phyloP scores from a whole-genome alignment of 2,797 vertebrate genomes.

The Chelmon rostratus region DNA sequence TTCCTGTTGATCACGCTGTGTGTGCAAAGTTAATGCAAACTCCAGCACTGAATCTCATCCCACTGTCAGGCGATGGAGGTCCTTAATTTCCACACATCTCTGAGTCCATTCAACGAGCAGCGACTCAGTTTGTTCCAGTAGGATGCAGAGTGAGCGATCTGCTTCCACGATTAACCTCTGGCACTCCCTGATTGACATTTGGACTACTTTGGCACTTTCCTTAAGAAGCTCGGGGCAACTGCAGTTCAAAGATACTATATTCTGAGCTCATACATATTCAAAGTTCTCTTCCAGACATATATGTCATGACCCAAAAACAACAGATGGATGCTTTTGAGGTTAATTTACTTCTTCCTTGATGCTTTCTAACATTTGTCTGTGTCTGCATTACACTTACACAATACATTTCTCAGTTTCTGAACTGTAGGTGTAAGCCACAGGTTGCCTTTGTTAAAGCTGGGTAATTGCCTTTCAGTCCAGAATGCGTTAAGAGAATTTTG shows the following conservation, averaged over 20 bases:
- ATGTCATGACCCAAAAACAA: conserved; percentile 12
- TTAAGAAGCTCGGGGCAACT: conserved; percentile 18
- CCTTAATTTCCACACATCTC: conserved; percentile 11
- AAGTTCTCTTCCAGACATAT: neutral
- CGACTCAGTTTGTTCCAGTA: neutral
- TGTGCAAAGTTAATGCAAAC: conserved; percentile 5
- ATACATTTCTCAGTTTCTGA: neutral
- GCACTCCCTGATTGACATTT: neutral
- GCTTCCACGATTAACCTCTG: conserved; percentile 2
- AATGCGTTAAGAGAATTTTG: neutral
- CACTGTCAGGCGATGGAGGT: neutral
- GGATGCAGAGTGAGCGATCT: neutral
- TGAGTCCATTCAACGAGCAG: neutral
- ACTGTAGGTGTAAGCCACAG: neutral
- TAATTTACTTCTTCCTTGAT: conserved; percentile 13
- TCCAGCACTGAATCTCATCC: neutral
- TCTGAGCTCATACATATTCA: conserved; percentile 8
- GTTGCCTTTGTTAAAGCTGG: neutral
- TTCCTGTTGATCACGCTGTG: neutral
- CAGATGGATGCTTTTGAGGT: neutral
- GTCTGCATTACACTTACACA: neutral
- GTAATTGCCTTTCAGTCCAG: neutral
- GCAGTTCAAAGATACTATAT: conserved; percentile 5
- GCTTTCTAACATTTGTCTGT: neutral
- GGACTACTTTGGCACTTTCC: conserved; percentile 8